Evolutionary conservation across 1,140 invertebrate genomes (phyloP).

Genomic region (Drosophila orosa): DNA sequence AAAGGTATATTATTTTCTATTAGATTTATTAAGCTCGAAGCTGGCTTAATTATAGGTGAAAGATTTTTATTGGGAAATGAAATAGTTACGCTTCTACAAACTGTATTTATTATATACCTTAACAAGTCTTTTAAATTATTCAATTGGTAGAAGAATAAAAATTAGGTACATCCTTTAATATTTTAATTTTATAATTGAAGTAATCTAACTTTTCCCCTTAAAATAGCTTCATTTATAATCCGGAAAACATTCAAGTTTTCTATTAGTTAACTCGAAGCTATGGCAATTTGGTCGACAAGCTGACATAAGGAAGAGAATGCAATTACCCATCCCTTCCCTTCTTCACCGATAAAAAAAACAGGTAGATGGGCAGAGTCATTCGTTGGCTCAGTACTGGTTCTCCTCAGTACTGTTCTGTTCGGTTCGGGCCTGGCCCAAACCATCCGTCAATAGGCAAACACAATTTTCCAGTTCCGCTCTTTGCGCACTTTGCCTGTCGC

Average conservation of each 20-base stretch:
- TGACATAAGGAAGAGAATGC: constrained; percentile 42
- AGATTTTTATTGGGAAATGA: too few species aligned
- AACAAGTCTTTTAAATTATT: too few species aligned
- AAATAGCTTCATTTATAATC: not conserved
- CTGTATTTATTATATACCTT: not conserved
- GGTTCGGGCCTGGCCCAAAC: constrained; percentile 39
- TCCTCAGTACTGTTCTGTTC: constrained; percentile 9
- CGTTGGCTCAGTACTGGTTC: constrained; percentile 4
- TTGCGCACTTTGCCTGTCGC: constrained; percentile 50
- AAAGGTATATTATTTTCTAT: too few species aligned
- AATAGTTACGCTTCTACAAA: too few species aligned
- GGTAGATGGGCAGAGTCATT: constrained; percentile 27
- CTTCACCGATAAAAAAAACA: constrained; percentile 15
- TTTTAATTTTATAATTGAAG: not conserved
- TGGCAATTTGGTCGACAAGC: constrained; percentile 11
- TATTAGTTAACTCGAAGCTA: constrained; percentile 2
- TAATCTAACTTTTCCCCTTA: not conserved
- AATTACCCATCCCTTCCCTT: constrained; percentile 19
- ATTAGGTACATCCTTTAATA: not conserved
- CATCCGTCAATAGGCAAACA: constrained; percentile 38
- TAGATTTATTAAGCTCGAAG: too few species aligned
- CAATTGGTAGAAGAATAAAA: not conserved
- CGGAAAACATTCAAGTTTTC: constrained; percentile 4
- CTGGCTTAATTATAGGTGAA: too few species aligned
- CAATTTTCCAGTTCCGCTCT: constrained; percentile 53